Conservation (phyloP, 92 coral and sea anemone species). For the Zoanthus sociatus region DNA sequence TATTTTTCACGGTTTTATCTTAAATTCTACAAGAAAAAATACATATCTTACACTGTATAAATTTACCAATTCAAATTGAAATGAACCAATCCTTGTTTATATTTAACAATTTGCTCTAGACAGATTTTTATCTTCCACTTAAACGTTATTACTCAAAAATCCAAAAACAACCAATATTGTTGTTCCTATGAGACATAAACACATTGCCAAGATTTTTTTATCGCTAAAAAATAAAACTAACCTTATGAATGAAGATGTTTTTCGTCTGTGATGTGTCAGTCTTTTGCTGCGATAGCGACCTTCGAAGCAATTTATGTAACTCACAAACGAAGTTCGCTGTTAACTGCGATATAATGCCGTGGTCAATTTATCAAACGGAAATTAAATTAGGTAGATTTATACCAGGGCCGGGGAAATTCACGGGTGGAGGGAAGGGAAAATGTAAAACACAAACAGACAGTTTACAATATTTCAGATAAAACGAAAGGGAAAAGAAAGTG, state of each 20-base stretch:
- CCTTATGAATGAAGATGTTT: slow-evolving; percentile 5
- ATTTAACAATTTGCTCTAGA: neutral
- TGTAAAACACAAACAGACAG: slow-evolving; percentile 29
- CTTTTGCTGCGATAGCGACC: neutral
- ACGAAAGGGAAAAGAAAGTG: neutral
- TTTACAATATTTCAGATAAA: neutral
- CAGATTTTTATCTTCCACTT: neutral
- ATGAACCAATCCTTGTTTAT: no score
- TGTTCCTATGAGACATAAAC: slow-evolving; percentile 24
- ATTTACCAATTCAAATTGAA: no score
- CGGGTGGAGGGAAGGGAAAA: slow-evolving; percentile 50
- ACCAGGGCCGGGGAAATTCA: slow-evolving; percentile 45
- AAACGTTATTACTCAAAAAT: neutral
- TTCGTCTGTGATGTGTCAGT: neutral
- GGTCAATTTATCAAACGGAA: slow-evolving; percentile 15
- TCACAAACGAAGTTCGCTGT: neutral
- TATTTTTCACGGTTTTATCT: no score
- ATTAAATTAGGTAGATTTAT: slow-evolving; percentile 36
- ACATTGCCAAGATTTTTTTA: slow-evolving; percentile 3
- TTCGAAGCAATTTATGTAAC: slow-evolving; percentile 11
- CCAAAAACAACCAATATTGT: slow-evolving; percentile 16
- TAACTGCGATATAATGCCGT: neutral
- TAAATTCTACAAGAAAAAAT: no score
- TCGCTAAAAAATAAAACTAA: neutral
- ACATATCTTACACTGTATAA: no score